These are phyloP conservation scores for Parotia lawesii DNA, from an alignment of 2,113 vertebrate genomes.

Conservation along the genomic window DNA sequence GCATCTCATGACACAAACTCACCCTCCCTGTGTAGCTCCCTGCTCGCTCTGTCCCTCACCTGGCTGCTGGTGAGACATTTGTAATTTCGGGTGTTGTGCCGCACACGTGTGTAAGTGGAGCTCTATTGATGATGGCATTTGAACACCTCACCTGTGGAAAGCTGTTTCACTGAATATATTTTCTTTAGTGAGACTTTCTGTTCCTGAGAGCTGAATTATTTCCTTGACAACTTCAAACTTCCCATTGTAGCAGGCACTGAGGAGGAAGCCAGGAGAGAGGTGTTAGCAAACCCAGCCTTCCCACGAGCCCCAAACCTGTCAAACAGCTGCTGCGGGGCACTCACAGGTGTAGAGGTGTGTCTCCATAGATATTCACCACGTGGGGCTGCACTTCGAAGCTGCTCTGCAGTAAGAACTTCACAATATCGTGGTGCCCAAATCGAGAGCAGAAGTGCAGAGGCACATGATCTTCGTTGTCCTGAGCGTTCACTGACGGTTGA, in stretches of 20 bases:
- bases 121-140: background rate
- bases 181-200: constrained; percentile 90
- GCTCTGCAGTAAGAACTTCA: constrained; percentile 83
- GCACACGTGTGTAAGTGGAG: rapidly evolving
- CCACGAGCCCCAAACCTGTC: rapidly evolving
- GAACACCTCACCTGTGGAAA: constrained; percentile 83
- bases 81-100: rapidly evolving
- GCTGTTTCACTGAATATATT: constrained; percentile 96
- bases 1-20: background rate
- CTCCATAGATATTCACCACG: constrained; percentile 91
- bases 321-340: background rate
- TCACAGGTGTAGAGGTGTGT: constrained; percentile 91
- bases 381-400: constrained; percentile 83
- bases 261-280: background rate
- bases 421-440: constrained; percentile 85
- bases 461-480: constrained; percentile 90
- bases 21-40: background rate
- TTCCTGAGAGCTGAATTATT: constrained; percentile 84
- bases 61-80: background rate
- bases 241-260: constrained; percentile 90
- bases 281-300: background rate
- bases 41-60: background rate
- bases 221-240: constrained; percentile 86
- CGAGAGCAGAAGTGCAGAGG: constrained; percentile 92
- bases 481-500: constrained; percentile 81